phyloP scores from a whole-genome alignment of 2,888 invertebrate species.

The Beris chalybata region DNA sequence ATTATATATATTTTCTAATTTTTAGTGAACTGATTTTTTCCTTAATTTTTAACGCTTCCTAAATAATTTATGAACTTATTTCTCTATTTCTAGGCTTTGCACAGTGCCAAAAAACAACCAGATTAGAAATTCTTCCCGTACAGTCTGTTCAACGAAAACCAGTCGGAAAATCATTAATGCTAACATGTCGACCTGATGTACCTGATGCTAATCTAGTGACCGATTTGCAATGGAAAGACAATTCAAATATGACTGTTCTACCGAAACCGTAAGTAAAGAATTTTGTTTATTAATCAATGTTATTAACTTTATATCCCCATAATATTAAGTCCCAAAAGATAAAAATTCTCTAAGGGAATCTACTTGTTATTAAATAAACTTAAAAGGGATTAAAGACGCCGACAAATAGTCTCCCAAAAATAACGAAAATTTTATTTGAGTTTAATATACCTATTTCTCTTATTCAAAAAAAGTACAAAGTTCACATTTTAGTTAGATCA shows the following conservation, averaged over 20 bases:
- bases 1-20: too few relatives aligned
- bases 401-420: too few relatives aligned
- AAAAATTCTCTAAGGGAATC: background rate
- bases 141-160: constrained; percentile 71
- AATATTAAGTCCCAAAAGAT: background rate
- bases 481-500: too few relatives aligned
- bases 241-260: constrained; percentile 69
- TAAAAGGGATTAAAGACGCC: too few relatives aligned
- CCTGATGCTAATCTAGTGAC: constrained; percentile 68
- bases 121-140: constrained; percentile 70
- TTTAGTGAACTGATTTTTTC: too few relatives aligned
- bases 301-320: background rate
- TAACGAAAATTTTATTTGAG: too few relatives aligned
- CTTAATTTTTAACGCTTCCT: background rate
- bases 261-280: constrained; percentile 64
- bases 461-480: too few relatives aligned
- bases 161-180: constrained; percentile 72
- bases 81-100: constrained; percentile 14
- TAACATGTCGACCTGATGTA: constrained; percentile 77
- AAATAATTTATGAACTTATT: too few relatives aligned
- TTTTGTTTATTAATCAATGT: background rate
- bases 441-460: too few relatives aligned
- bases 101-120: constrained; percentile 48
- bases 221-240: constrained; percentile 80
- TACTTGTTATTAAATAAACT: too few relatives aligned